Base-by-base conservation (phyloP, 2,113 vertebrate genomes). In the Nerophis lumbriciformis region DNA sequence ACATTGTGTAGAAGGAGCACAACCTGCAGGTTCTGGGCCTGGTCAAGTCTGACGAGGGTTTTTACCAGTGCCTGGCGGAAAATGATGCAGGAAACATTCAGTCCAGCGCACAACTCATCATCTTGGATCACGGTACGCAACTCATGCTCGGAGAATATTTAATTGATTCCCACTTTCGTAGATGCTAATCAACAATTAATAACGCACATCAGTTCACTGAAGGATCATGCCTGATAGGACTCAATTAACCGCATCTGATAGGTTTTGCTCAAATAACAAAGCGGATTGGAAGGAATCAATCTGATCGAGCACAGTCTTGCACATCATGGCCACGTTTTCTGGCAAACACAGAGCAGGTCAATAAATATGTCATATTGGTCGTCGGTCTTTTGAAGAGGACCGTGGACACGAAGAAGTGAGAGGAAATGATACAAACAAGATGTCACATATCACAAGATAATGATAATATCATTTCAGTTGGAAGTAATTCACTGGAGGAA, bases 61-160 rank as follows among this genome's bases (percentile, higher is more conserved):
- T 97, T 87, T 99, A 99, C 87, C 97, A 99, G 63, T 99, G 97
- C 84, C 92, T 99, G 66, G 94, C 94, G 0, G 96, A 99, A 85
- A 99, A 97, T 2, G 97, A 98, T 68, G 94, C 85, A 19, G 95
- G 97, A 52, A 98, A 99, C 79, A 85, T 91, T 21, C 97, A 98
- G 72, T 90, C 95, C 62, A 93, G 93, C 72, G 95, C 96, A 48
- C 97, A 99, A 72, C 92, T 99, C 81, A 93, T 98, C 85, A 98
- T 99, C 73, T 83, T 99, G 61, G 94, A 98, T 64, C 93, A 94
- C 77, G 97, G 97, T 99, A 94, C 86, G 93, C 44, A 42, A 65
- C 63, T 48, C 11, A 8, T 59, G 16, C 57, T 21, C 59, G 50
- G 54, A 52, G 57, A 15, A 52, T 1, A 61, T 47, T 15, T 60